A percentile compares a stretch with the other conserved stretches of the same genome.
Conservation (phyloP, 2,797 vertebrate species). For the Silurus lanzhouensis region DNA sequence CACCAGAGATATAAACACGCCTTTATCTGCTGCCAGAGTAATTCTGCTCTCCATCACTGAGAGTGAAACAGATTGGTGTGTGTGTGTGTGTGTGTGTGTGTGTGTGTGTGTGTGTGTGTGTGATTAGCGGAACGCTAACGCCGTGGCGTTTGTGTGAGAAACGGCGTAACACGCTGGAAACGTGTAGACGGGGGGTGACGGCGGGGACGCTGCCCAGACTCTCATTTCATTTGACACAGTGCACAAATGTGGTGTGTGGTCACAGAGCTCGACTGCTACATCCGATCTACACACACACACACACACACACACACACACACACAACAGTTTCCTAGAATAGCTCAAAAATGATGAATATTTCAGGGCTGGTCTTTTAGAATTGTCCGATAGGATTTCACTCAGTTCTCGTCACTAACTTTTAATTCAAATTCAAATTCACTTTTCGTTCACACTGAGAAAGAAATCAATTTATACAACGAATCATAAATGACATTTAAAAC, state of each 20-base stretch:
- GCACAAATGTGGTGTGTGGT: slow-evolving; percentile 7
- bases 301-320: not conserved
- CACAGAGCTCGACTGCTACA: not conserved
- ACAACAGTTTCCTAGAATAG: slow-evolving; percentile 1
- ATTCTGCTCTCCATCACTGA: not conserved
- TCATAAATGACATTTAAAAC: not conserved
- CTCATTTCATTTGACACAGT: slow-evolving; percentile 5
- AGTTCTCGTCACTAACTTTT: not conserved
- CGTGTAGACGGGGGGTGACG: not conserved
- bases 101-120: not conserved
- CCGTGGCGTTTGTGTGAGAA: not conserved
- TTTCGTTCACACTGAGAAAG: no score
- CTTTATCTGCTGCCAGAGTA: not conserved
- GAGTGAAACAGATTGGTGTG: slow-evolving; percentile 5
- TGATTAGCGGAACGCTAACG: slow-evolving; percentile 3
- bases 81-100: not conserved
- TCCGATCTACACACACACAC: not conserved
- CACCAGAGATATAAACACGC: not conserved
- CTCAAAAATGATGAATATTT: slow-evolving; percentile 27
- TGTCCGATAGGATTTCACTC: not conserved
- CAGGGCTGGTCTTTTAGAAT: not conserved
- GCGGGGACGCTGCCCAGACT: not conserved
- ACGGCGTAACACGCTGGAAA: not conserved
- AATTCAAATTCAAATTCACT: not conserved
- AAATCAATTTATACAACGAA: not conserved